Conservation (phyloP, 2,888 invertebrate species). For the Pollenia amentaria region DNA sequence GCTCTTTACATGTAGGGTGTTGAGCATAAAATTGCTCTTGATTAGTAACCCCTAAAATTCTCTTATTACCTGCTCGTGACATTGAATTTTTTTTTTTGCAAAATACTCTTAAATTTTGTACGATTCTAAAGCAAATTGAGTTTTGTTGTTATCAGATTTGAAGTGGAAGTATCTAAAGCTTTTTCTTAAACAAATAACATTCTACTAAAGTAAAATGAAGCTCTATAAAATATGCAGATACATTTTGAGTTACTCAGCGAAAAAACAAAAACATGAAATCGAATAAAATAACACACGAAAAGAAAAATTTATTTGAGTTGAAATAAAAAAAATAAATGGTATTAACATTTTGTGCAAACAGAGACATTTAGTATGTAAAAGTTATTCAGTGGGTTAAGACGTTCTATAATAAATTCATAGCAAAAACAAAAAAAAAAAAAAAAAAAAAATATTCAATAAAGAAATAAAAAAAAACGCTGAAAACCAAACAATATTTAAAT, state of each 20-base stretch:
- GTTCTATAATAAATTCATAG: constrained; percentile 17
- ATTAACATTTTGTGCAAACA: constrained; percentile 39
- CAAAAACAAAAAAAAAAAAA: constrained; percentile 1
- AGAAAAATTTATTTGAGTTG: constrained; percentile 10
- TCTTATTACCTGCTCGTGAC: constrained; percentile 1
- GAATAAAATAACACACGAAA: neutral
- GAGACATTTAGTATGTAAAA: constrained; percentile 63
- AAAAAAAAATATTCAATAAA: neutral
- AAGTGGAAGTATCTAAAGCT: neutral
- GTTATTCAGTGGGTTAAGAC: constrained; percentile 52
- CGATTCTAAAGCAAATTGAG: neutral
- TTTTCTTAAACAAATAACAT: constrained; percentile 2
- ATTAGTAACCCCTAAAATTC: neutral
- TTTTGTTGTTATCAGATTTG: constrained; percentile 7
- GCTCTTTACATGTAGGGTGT: neutral
- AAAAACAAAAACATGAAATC: constrained; percentile 1
- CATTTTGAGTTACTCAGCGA: constrained; percentile 22
- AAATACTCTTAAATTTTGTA: neutral
- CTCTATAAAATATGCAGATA: constrained; percentile 19
- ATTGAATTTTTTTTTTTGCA: neutral
- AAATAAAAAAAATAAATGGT: constrained; percentile 1
- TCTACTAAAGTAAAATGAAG: neutral
- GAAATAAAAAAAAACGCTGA: constrained; percentile 32
- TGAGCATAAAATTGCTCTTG: neutral
- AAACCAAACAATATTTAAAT: constrained; percentile 17